Base-by-base conservation (phyloP, 2,888 invertebrate species). In the Drosophila fungiperda region DNA sequence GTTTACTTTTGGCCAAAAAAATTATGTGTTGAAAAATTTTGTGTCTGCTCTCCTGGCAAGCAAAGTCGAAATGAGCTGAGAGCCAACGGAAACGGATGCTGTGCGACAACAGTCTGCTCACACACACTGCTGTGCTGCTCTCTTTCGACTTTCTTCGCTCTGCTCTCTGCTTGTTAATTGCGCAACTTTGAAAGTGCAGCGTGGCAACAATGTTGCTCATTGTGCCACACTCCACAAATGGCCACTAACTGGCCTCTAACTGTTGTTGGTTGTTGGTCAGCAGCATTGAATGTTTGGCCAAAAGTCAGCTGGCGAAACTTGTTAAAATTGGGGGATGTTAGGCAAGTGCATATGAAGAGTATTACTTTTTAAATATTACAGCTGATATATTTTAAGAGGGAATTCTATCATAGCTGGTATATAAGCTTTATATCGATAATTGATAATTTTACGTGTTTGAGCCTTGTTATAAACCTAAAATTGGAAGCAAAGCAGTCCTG, bases 141-240 rank as follows among this genome's bases (percentile, higher is more conserved):
- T 68, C 62, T 36, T 68, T 33, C 9, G 9, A 26, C 66, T 66
- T 53, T 63, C 73, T 45, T 15, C 49, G 15, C 50, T 52, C 62
- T 64, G 3, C 50, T 45, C 76, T 64, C 68, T 63, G 72, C 76
- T 76, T 66, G 35, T 58, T 23, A 63, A 67, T 85, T 85, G 84
- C 90, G 90, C 88, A 87, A 83, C 59, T 78, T 69, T 70, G 17
- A 12, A 45, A 61, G 40, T 77, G 73, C 85, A 76, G 66, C 59
- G 55, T 26, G 58, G 55, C 71, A 49, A 69, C 35, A 64, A 74
- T 76, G 62, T 71, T 65, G 80, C 72, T 58, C 67, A 57, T 54
- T 53, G 59, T 69, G 73, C 53, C 53, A 52, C 53, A 73, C 76
- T 88, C 83, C 76, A 80, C 86, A 80, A 90, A 61, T 76, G 76